Conservation (phyloP, 2,888 invertebrate species). For the Nephrotoma guestfalica region DNA sequence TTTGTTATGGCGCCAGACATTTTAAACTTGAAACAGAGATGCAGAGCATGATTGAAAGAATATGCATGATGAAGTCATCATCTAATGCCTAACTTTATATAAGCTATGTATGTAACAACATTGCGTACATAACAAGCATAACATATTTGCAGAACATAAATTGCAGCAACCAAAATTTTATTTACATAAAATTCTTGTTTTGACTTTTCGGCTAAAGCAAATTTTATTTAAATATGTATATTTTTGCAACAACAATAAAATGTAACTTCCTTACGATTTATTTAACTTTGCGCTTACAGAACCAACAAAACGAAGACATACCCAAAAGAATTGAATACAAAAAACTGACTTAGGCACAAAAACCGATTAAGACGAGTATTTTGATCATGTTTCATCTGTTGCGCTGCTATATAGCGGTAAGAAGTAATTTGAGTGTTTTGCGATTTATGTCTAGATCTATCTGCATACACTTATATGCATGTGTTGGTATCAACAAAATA, state of each 20-base stretch:
- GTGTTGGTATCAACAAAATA: neutral
- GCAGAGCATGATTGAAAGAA: too few species aligned
- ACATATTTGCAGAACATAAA: neutral
- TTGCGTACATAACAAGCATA: neutral
- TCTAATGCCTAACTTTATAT: too few species aligned
- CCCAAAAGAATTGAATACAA: neutral
- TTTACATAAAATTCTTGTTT: neutral
- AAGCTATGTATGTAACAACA: too few species aligned
- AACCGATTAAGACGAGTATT: neutral
- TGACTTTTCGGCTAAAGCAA: neutral
- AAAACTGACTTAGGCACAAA: neutral
- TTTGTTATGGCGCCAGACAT: too few species aligned
- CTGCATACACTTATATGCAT: neutral
- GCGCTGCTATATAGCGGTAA: neutral
- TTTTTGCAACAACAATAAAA: neutral
- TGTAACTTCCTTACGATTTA: neutral
- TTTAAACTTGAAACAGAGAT: too few species aligned
- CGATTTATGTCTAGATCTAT: neutral
- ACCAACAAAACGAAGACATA: neutral
- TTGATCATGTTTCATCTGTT: neutral
- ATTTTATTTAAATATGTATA: neutral
- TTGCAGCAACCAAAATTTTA: neutral
- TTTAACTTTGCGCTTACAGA: neutral
- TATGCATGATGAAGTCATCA: too few species aligned
- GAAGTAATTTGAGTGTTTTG: neutral